A percentile compares a stretch with the other conserved stretches of the same genome.
phyloP scores from a whole-genome alignment of 2,888 invertebrate genomes.

The Entomobrya proxima region DNA sequence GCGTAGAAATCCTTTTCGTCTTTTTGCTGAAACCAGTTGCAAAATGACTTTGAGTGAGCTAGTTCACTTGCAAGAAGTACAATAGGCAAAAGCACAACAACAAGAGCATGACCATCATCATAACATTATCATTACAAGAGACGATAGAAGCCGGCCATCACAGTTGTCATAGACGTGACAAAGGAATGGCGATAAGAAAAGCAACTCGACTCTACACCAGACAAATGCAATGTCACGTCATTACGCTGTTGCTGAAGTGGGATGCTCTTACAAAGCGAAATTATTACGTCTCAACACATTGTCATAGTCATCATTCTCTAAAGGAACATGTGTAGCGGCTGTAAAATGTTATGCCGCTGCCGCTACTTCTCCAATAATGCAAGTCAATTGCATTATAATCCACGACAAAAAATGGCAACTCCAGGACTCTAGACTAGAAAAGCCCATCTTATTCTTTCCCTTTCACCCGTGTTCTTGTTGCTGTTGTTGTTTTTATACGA shows the following conservation, averaged over 20 bases:
- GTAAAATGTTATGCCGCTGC: neutral
- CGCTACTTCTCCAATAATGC: neutral
- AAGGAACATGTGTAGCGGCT: neutral
- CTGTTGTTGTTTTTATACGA: no score
- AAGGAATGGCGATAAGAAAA: neutral
- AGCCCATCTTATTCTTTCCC: no score
- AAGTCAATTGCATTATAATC: neutral
- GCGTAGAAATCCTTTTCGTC: no score
- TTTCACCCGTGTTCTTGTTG: neutral
- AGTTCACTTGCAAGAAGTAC: neutral
- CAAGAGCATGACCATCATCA: neutral
- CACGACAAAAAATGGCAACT: neutral
- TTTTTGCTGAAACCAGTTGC: no score
- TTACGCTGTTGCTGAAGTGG: neutral
- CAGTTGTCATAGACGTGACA: neutral
- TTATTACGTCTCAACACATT: neutral
- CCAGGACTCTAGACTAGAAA: neutral
- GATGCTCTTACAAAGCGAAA: neutral
- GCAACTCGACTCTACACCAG: neutral
- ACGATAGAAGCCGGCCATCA: neutral
- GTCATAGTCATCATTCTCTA: neutral
- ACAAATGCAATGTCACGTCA: neutral
- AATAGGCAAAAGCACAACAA: neutral
- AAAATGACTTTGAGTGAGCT: neutral
- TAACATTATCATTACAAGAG: conserved; percentile 25